A percentile compares a stretch with the other conserved stretches of the same genome.
Conservation (phyloP, 2,888 invertebrate species). For the Ganaspis brasiliensis region DNA sequence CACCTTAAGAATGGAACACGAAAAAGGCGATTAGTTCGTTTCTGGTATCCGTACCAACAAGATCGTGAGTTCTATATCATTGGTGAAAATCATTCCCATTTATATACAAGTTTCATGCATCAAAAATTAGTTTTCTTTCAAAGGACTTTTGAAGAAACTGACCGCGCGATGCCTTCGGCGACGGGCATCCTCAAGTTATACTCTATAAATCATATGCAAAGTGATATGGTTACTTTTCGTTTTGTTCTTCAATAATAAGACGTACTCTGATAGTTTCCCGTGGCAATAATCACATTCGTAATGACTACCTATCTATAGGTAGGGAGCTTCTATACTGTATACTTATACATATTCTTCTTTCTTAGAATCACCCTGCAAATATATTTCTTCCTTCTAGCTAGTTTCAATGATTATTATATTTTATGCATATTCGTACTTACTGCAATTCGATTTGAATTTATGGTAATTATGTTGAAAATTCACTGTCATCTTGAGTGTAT, state of each 20-base stretch:
- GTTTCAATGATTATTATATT: slow-evolving; percentile 19
- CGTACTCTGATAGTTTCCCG: neutral
- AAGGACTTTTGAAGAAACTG: too few relatives aligned
- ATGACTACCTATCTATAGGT: neutral
- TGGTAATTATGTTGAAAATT: neutral
- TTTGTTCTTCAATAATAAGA: neutral
- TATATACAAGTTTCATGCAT: neutral
- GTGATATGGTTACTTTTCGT: neutral
- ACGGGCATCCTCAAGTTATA: neutral
- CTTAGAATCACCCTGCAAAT: neutral
- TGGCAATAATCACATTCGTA: slow-evolving; percentile 25
- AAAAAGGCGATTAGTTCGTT: slow-evolving; percentile 58
- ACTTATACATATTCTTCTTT: neutral
- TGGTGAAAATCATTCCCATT: slow-evolving; percentile 17
- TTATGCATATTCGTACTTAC: neutral
- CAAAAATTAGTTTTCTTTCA: too few relatives aligned
- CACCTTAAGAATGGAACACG: slow-evolving; percentile 39
- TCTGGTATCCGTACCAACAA: slow-evolving; percentile 55
- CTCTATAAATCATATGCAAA: neutral
- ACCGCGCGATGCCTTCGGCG: too few relatives aligned
- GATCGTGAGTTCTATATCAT: slow-evolving; percentile 21
- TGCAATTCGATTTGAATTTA: too few relatives aligned
- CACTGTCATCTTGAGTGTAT: neutral
- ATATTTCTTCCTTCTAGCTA: slow-evolving; percentile 2
- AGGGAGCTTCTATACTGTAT: neutral